A percentile compares a stretch with the other conserved stretches of the same genome.
Evolutionary conservation across 2,797 vertebrate species (phyloP).

Genomic region (Thripadectes ignobilis): DNA sequence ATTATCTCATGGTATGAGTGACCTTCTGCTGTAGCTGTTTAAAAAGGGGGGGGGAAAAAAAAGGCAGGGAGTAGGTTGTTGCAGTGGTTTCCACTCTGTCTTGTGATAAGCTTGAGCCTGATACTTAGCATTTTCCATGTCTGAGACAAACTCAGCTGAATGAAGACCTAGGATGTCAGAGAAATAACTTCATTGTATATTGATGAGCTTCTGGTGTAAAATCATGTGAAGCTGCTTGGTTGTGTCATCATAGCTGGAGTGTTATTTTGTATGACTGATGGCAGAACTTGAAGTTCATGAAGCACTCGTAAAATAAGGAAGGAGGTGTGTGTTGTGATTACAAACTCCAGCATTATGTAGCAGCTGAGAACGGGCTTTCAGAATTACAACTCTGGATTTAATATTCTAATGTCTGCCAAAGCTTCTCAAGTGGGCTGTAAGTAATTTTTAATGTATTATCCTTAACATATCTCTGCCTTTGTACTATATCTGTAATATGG

Average conservation of each 20-base stretch:
- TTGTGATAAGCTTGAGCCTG: constrained; percentile 38
- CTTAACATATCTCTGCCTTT: not conserved
- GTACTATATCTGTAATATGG: not conserved
- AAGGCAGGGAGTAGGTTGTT: not conserved
- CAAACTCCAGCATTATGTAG: not conserved
- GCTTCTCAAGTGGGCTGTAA: not conserved
- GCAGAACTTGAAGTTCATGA: not conserved
- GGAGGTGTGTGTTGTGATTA: not conserved
- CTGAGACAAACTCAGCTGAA: not conserved
- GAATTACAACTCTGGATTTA: not conserved
- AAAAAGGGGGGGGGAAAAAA: not conserved
- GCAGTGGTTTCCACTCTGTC: not conserved
- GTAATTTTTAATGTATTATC: not conserved
- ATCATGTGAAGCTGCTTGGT: not conserved
- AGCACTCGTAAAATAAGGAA: not conserved
- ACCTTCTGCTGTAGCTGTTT: not conserved
- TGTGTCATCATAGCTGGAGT: not conserved
- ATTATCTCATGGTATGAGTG: constrained; percentile 16
- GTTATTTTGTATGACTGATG: not conserved
- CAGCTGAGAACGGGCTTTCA: not conserved
- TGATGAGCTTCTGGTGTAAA: not conserved
- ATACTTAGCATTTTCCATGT: not conserved
- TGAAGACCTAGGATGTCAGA: not conserved
- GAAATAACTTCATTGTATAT: not conserved
- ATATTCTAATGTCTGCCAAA: not conserved